Evolutionary conservation across 2,888 invertebrate species (phyloP), one percentile per base, ranked within the genome.

Genomic region (Cyclophora albipunctata): DNA sequence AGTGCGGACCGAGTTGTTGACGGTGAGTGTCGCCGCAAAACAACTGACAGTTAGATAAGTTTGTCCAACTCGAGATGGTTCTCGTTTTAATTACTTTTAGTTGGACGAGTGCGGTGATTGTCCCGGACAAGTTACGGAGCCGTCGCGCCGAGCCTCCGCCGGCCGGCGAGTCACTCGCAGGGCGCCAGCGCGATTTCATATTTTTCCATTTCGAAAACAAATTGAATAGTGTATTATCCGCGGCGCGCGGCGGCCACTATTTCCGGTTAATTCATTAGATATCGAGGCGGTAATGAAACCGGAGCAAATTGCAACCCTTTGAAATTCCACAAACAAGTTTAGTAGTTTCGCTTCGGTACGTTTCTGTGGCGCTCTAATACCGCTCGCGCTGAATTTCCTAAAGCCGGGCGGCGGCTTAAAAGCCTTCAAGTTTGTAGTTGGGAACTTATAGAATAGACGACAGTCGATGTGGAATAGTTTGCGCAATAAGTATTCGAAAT

Each of bases 301-400:
- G 51, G 51, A 57, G 37, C 58, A 62, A 65, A 67, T 63, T 60
- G 62, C 59, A 64, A 60, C 54, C 62, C 60, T 67, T 65, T 63
- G 65, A 66, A 63, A 65, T 62, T 61, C 62, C 58, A 58, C 64
- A 63, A 69, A 65, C 62, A 67, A 69, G 64, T 70, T 66, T 56
- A 63, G 62, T 53, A 64, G 67, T 66, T 64, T 58, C 64, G 62
- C 56, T 49, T 51, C 59, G 58, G 52, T 57, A 58, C 64, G 64
- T 60, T 60, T 60, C 61, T 64, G 62, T 63, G 54, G 54, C 58
- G 60, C 55, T 61, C 61, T 62, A 62, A 62, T 64, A 58, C 58
- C 63, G 58, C 59, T 63, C 53, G 53, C 60, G 63, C 62, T 64
- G 63, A 64, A 64, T 63, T 63, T 62, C 51, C 58, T 54, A 61